Conservation (phyloP, 2,888 invertebrate species). For the Scrobipalpa atriplicella region DNA sequence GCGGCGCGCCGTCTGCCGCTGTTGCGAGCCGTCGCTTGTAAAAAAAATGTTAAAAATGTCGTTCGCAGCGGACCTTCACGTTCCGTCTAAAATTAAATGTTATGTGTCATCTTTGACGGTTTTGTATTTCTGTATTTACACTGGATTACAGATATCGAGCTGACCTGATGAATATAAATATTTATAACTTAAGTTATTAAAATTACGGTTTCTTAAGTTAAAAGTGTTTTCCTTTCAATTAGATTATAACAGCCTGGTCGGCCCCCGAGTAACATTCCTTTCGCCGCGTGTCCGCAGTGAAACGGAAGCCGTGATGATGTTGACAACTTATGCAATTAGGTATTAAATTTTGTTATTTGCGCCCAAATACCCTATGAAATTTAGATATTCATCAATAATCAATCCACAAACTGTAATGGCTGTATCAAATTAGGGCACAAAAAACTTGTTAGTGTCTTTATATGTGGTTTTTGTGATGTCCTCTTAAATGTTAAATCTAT, state of each 20-base stretch:
- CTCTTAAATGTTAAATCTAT: slow-evolving; percentile 56
- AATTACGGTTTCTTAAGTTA: slow-evolving; percentile 84
- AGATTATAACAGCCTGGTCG: slow-evolving; percentile 73
- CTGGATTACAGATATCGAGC: slow-evolving; percentile 84
- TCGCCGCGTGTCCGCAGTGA: slow-evolving; percentile 80
- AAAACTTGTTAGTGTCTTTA: slow-evolving; percentile 79
- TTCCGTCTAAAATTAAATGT: slow-evolving; percentile 83
- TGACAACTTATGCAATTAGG: slow-evolving; percentile 64
- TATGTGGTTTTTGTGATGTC: slow-evolving; percentile 74
- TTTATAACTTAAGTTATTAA: slow-evolving; percentile 85
- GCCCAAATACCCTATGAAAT: slow-evolving; percentile 67
- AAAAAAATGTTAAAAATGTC: slow-evolving; percentile 82
- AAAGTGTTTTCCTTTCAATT: slow-evolving; percentile 82
- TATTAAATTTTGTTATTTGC: slow-evolving; percentile 66
- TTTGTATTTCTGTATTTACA: slow-evolving; percentile 84
- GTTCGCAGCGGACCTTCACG: slow-evolving; percentile 83
- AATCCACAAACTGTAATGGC: slow-evolving; percentile 73
- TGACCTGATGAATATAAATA: slow-evolving; percentile 85
- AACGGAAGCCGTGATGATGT: slow-evolving; percentile 76
- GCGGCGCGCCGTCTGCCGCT: slow-evolving; percentile 69
- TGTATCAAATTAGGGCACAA: slow-evolving; percentile 78
- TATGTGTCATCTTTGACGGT: slow-evolving; percentile 84
- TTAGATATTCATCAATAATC: slow-evolving; percentile 59
- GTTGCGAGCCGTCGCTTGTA: slow-evolving; percentile 82
- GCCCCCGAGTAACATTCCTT: slow-evolving; percentile 81